phyloP scores from a whole-genome alignment of 2,797 vertebrate genomes.

The Ambastaia sidthimunki region DNA sequence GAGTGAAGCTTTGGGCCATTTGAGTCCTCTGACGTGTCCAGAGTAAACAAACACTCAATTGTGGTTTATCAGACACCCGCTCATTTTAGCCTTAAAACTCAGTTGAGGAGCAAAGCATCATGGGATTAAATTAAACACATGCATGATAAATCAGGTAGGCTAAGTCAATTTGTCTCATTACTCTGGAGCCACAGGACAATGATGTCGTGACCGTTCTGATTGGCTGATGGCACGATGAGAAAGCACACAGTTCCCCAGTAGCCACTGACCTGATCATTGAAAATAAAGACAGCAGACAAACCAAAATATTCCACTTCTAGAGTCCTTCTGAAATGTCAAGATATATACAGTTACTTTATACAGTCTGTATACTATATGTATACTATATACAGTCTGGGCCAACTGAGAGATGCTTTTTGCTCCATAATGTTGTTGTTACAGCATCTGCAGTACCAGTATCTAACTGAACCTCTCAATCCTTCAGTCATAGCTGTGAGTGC shows the following conservation, averaged over 20 bases:
- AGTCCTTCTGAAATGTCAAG: not conserved
- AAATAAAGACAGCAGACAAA: not conserved
- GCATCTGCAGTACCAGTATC: not conserved
- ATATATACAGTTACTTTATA: not conserved
- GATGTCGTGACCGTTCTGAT: not conserved
- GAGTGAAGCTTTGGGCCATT: not conserved
- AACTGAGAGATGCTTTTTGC: not conserved
- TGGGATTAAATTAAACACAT: not conserved
- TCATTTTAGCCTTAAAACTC: conserved; percentile 21
- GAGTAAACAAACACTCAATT: not conserved
- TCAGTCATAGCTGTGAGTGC: no score
- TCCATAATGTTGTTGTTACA: not conserved
- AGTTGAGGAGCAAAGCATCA: not conserved
- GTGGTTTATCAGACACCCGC: not conserved
- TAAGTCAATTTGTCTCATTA: not conserved
- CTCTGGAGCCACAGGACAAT: not conserved
- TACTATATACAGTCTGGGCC: no score
- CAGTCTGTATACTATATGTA: no score
- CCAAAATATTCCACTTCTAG: not conserved
- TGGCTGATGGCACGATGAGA: not conserved
- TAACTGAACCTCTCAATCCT: no score
- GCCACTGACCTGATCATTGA: not conserved
- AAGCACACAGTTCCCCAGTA: not conserved
- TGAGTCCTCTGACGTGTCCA: not conserved
- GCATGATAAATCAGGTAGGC: not conserved